phyloP scores from a whole-genome alignment of 2,113 vertebrate species.

The Erpornis zantholeuca region DNA sequence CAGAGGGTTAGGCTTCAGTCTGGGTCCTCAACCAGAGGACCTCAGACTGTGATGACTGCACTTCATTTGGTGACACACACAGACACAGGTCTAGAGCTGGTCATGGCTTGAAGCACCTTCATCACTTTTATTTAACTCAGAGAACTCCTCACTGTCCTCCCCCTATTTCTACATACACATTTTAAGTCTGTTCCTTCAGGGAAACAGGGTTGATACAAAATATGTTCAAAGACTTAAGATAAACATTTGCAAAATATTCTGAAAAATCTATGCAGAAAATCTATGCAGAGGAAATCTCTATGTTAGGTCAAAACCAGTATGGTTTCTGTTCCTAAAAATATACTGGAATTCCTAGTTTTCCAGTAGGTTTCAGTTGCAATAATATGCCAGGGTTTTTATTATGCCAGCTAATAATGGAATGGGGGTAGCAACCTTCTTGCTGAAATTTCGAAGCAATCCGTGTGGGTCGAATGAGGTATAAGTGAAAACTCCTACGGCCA shows the following conservation, averaged over 20 bases:
- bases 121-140: neutral
- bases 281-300: neutral
- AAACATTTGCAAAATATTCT: neutral
- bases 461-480: neutral
- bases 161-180: neutral
- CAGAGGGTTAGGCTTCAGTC: neutral
- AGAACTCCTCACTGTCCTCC: neutral
- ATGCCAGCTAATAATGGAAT: neutral
- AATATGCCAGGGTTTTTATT: neutral
- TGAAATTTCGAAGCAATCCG: neutral
- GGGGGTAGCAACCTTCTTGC: neutral
- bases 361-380: neutral
- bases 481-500: neutral
- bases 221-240: neutral
- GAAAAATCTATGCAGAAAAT: neutral
- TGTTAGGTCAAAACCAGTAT: neutral
- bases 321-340: neutral
- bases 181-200: neutral
- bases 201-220: neutral
- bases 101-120: neutral
- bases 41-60: fast-evolving
- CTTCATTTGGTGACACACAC: neutral
- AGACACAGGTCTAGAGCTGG: neutral
- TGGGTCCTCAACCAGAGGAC: neutral
- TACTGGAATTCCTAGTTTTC: neutral